phyloP scores from a whole-genome alignment of 1,140 invertebrate species.

The Megathymus violae region DNA sequence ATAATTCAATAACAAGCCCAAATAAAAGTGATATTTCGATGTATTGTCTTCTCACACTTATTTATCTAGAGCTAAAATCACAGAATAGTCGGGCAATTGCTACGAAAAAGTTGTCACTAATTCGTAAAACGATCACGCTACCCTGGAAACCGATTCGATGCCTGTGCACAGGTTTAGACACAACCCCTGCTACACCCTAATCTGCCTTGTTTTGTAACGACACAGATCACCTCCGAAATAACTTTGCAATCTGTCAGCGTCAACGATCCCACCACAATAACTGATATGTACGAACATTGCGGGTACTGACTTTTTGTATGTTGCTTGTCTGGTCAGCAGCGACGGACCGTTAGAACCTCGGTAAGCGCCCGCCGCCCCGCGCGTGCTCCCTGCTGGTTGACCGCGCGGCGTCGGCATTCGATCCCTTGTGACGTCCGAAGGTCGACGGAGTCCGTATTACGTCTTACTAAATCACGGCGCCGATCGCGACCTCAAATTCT shows the following conservation, averaged over 20 bases:
- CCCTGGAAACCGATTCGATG: slow-evolving; percentile 17
- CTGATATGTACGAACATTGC: slow-evolving; percentile 62
- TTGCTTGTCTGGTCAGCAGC: slow-evolving; percentile 83
- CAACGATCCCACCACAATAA: slow-evolving; percentile 48
- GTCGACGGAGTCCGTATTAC: slow-evolving; percentile 53
- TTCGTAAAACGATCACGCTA: slow-evolving; percentile 22
- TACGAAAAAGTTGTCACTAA: slow-evolving; percentile 5
- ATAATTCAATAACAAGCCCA: too few species aligned
- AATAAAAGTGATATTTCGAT: too few species aligned
- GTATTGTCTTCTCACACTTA: slow-evolving; percentile 2
- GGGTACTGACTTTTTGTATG: slow-evolving; percentile 80
- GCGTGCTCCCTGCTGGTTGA: slow-evolving; percentile 61
- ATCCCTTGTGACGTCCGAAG: slow-evolving; percentile 80
- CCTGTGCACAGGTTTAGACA: slow-evolving; percentile 16
- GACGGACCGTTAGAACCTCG: slow-evolving; percentile 81
- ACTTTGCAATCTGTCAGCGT: slow-evolving; percentile 23
- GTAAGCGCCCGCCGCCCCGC: slow-evolving; percentile 69
- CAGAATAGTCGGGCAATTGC: background rate
- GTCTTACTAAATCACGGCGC: slow-evolving; percentile 20
- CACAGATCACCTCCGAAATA: slow-evolving; percentile 27
- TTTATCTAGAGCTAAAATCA: slow-evolving; percentile 5
- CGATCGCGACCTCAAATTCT: slow-evolving; percentile 30
- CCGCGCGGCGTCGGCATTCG: slow-evolving; percentile 72
- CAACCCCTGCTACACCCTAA: slow-evolving; percentile 21
- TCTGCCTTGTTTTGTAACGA: slow-evolving; percentile 17